Conservation (phyloP, 2,113 vertebrate genomes). For the Corythaixoides concolor region DNA sequence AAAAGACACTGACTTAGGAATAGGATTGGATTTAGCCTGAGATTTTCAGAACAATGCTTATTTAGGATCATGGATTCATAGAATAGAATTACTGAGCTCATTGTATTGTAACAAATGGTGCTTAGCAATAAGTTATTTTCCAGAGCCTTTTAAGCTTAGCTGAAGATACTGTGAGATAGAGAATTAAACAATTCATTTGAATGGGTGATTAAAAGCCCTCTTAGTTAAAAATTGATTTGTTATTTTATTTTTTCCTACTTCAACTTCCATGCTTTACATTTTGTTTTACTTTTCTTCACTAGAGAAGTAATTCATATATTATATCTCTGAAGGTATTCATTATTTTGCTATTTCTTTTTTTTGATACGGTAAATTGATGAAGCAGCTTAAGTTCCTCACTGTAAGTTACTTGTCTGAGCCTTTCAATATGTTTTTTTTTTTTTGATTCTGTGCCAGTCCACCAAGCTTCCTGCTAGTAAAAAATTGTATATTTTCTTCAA, state of each 20-base stretch:
- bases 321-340: not conserved
- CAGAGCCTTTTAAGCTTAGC: not conserved
- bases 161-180: not conserved
- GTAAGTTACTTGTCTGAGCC: not conserved
- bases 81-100: not conserved
- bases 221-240: not conserved
- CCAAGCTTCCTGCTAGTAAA: not conserved
- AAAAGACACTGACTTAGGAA: not conserved
- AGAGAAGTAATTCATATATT: not conserved
- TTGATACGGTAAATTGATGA: not conserved
- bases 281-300: not conserved
- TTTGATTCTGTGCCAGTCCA: not conserved
- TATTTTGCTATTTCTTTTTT: not conserved
- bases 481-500: not conserved
- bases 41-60: not conserved
- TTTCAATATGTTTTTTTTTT: not conserved
- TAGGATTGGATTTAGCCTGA: not conserved
- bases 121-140: not conserved
- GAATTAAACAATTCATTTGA: not conserved
- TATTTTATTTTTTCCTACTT: not conserved
- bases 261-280: not conserved
- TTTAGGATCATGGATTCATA: not conserved
- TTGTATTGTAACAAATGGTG: not conserved
- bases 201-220: not conserved
- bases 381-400: not conserved